Base-by-base conservation (phyloP, 2,113 vertebrate species). In the Grus americana region DNA sequence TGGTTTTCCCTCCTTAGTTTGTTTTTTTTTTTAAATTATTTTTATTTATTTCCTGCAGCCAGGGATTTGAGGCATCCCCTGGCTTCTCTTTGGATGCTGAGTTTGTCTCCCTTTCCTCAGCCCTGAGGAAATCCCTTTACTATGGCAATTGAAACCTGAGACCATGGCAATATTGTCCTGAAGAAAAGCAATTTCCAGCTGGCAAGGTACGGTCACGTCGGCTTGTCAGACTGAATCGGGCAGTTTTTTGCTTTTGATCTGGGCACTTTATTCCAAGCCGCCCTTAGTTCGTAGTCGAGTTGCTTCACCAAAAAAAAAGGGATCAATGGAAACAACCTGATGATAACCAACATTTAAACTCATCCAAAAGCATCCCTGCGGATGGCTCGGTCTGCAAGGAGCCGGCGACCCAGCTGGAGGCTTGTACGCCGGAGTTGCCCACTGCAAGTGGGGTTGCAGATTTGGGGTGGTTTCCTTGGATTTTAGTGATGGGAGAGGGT, bases 71-170 rank as follows among this genome's bases (percentile, higher is more conserved):
- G 62, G 80, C 44, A 1, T 40, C 59, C 71, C 65, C 27, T 0
- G n/a, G 89, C 61, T 92, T 55, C 61, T 95, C 95, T 93, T 86
- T 86, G 93, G 90, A 21, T 88, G 78, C 84, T 85, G 95, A 74
- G 68, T 38, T 73, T 54, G 58, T 52, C 54, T 66, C 79, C 0
- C 0, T 81, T 71, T 63, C 71, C 86, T 66, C 91, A 21, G 67
- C 82, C 22, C 58, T 19, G 62, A 89, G 58, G 78, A 84, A 52
- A 91, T 75, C 74, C 81, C 80, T 68, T 68, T 21, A 6, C 40
- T 47, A 5, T 5, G 90, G 88, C 38, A 16, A 29, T 38, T 10
- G 32, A 61, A 57, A 88, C 90, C 94, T 92, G 94, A 95, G 93
- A 87, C 50, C 11, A 0, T 15, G 72, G 94, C 70, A 4, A 80